Base-by-base conservation (phyloP, 2,113 vertebrate species). In the Trematomus loennbergii region DNA sequence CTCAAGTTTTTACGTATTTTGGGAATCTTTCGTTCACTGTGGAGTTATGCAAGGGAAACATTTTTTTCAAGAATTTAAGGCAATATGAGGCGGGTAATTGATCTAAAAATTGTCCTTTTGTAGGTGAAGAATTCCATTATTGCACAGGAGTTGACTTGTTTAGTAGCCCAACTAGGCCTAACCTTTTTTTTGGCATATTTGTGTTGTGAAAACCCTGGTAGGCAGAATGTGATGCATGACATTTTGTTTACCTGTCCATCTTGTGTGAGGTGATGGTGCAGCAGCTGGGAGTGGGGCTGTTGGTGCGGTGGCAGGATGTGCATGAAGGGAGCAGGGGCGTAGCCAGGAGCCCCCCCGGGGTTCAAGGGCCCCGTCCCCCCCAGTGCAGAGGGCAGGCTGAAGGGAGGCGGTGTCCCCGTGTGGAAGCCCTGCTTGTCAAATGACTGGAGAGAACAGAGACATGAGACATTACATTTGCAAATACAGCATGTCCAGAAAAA, bases 381-480 rank as follows among this genome's bases (percentile, higher is more conserved):
- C 0, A 99, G 94, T 62, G 97, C 97, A 1, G 98, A 98, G 1
- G 98, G 98, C 87, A 99, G 92, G 94, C 91, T 98, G 93, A 99
- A 99, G 0, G 98, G 96, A 71, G 98, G 97, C 0, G 97, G 97
- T 0, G 98, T 97, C 64, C 96, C 97, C 3, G 98, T 95, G 0
- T 98, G 97, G 94, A 99, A 99, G 91, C 97, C 97, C 95, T 99
- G 98, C 91, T 99, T 99, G 92, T 99, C 98, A 92, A 97, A 99
- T 0, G 96, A 94, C 98, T 99, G 91, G 5, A 22, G 71, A 29
- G 50, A 5, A 29, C 11, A 45, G 3, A 4, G 11, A 13, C 0
- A 16, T 10, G 25, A 49, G 9, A 84, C 5, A 11, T 40, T 59
- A 53, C 16, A 48, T 45, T 7, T 0, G 25, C 0, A 69, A 46